These are phyloP conservation scores for Bubalus kerabau DNA, from an alignment of 2,113 vertebrate genomes.

Conservation along the genomic window DNA sequence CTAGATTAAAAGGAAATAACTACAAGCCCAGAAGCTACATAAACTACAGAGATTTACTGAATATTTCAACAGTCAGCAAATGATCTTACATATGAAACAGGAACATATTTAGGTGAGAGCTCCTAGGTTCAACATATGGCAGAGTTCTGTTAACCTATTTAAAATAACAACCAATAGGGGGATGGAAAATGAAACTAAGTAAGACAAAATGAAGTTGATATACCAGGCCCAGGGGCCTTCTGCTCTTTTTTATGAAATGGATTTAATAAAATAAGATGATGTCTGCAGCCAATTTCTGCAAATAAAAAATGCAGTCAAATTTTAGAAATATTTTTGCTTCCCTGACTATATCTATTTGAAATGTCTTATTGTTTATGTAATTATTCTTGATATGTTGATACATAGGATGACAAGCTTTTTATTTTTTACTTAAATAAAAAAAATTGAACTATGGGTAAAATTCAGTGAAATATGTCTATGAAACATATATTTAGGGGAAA, in stretches of 20 bases:
- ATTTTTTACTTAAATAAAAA: not conserved
- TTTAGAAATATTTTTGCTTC: constrained; percentile 14
- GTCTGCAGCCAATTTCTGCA: not conserved
- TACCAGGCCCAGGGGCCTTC: not conserved
- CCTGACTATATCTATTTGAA: not conserved
- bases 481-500: not conserved
- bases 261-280: constrained; percentile 53
- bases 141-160: not conserved
- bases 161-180: constrained; percentile 31
- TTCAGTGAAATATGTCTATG: not conserved
- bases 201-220: not conserved
- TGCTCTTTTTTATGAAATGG: not conserved
- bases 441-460: not conserved
- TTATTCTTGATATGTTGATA: not conserved
- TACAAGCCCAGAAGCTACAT: not conserved
- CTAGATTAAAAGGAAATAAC: constrained; percentile 10
- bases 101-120: not conserved
- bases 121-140: not conserved
- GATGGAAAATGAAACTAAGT: not conserved
- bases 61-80: constrained; percentile 7
- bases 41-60: not conserved
- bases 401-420: not conserved
- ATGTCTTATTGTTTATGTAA: not conserved
- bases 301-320: not conserved
- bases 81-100: not conserved